Percentiles rank a stretch among this genome's conserved stretches.
Conservation (phyloP, 2,113 vertebrate genomes). For the Chrysochloris asiatica region DNA sequence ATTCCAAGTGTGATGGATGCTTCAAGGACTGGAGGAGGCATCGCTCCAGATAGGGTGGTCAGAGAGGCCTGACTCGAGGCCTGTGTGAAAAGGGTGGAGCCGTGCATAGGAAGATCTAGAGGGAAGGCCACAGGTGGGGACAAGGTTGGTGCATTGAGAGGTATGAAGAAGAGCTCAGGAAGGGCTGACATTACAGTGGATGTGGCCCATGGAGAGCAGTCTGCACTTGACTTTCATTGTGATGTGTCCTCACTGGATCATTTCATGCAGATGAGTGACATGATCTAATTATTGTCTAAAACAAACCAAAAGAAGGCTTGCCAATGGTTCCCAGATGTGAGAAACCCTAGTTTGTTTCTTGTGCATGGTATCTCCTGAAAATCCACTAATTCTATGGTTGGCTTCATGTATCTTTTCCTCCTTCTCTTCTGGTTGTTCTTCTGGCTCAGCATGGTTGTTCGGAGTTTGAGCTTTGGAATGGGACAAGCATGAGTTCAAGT, state of each 20-base stretch:
- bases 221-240: background rate
- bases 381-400: background rate
- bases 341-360: background rate
- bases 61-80: background rate
- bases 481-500: background rate
- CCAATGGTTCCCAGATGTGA: background rate
- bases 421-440: background rate
- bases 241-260: background rate
- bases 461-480: background rate
- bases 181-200: background rate
- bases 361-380: background rate
- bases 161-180: fast-evolving
- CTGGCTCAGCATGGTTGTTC: background rate
- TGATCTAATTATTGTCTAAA: background rate
- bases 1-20: background rate
- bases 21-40: background rate
- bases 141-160: too few relatives aligned
- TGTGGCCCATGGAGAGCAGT: fast-evolving
- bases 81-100: too few relatives aligned
- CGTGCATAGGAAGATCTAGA: background rate
- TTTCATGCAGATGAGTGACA: background rate
- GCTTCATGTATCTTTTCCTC: background rate
- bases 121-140: background rate
- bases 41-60: background rate
- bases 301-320: background rate